Percentiles rank a stretch among this genome's conserved stretches.
Conservation (phyloP, 37 sponge, comb jelly and placozoan genomes). For the Mnemiopsis leidyi region DNA sequence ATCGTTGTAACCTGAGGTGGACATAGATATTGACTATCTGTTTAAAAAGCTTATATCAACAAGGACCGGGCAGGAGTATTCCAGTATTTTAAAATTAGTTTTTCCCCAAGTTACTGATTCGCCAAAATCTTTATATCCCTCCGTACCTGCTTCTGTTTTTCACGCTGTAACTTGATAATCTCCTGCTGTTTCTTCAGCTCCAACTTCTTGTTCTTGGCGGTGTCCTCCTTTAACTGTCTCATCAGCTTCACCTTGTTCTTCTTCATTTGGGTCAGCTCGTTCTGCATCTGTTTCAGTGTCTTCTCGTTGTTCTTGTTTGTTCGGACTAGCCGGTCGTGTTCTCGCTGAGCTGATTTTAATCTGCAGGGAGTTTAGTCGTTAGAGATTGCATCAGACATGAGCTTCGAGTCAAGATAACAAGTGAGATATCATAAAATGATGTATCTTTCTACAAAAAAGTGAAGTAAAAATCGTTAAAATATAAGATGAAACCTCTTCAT, state of each 20-base stretch:
- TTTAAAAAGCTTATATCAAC: too few species aligned
- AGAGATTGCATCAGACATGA: not conserved
- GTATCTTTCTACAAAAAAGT: too few species aligned
- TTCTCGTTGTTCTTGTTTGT: constrained; percentile 66
- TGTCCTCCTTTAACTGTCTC: constrained; percentile 62
- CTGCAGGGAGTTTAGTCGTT: too few species aligned
- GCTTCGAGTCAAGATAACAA: not conserved
- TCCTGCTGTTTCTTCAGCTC: constrained; percentile 63
- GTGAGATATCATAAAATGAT: not conserved
- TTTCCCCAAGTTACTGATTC: too few species aligned
- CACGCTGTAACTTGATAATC: constrained; percentile 16
- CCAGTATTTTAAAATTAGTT: too few species aligned
- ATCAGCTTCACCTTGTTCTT: constrained; percentile 64
- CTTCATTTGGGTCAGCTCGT: constrained; percentile 70
- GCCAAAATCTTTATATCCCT: too few species aligned
- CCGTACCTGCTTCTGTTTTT: constrained; percentile 60
- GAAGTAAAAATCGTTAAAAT: too few species aligned
- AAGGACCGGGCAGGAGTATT: too few species aligned
- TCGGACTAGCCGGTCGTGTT: not conserved
- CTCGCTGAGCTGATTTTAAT: not conserved
- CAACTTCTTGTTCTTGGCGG: not conserved
- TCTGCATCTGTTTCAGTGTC: constrained; percentile 63
- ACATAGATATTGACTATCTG: not conserved
- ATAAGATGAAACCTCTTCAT: too few species aligned
- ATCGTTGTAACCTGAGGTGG: constrained; percentile 65